phyloP scores from a whole-genome alignment of 35 echinoderm and acorn worm species.

The Patiria miniata region DNA sequence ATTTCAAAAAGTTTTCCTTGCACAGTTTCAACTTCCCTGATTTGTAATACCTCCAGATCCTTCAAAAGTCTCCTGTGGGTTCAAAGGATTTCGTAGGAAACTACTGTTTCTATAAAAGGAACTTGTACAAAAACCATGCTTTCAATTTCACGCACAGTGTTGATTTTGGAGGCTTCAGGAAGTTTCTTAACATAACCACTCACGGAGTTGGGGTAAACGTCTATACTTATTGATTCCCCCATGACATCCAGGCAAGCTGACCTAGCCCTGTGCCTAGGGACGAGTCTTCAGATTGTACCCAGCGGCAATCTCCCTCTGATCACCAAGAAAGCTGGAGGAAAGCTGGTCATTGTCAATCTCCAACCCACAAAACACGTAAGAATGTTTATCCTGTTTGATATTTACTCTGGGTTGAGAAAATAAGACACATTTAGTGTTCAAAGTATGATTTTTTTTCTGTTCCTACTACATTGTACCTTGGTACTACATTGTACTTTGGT shows the following conservation, averaged over 20 bases:
- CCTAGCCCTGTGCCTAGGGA: constrained; percentile 85
- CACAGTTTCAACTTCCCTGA: too few relatives aligned
- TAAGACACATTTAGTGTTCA: neutral
- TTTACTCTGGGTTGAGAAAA: neutral
- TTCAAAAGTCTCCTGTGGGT: too few relatives aligned
- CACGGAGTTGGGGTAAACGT: too few relatives aligned
- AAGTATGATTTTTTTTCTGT: neutral
- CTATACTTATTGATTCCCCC: neutral
- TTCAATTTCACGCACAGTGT: too few relatives aligned
- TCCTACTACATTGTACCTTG: neutral
- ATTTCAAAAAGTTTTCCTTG: too few relatives aligned
- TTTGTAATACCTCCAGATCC: too few relatives aligned
- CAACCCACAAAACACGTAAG: constrained; percentile 98
- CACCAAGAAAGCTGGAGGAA: constrained; percentile 89
- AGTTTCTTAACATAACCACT: too few relatives aligned
- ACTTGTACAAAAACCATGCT: too few relatives aligned
- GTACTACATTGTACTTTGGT: too few relatives aligned
- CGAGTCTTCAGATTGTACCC: constrained; percentile 90
- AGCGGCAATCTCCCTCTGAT: constrained; percentile 86
- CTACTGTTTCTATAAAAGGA: too few relatives aligned
- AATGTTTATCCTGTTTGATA: neutral
- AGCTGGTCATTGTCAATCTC: constrained; percentile 85
- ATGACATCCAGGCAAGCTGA: constrained; percentile 67
- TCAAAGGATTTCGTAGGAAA: too few relatives aligned
- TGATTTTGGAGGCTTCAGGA: too few relatives aligned